Percentiles rank a stretch among this genome's conserved stretches.
These are phyloP conservation scores for Drosophila nigritarsus DNA, from an alignment of 2,888 invertebrate species.

Conservation along the genomic window DNA sequence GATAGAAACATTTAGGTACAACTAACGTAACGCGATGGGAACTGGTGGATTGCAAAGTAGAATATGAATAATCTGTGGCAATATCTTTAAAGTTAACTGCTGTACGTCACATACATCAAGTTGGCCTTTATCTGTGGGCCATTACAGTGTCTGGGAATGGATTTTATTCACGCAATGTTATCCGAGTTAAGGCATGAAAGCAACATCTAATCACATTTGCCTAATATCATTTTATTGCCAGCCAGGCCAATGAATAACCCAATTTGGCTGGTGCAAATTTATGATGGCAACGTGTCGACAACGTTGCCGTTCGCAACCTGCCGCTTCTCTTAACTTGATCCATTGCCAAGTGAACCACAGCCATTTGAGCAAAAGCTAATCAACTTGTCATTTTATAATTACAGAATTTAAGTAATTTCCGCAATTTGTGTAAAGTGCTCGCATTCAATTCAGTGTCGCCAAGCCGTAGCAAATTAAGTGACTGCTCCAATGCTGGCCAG, in stretches of 20 bases:
- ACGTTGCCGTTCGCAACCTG: constrained; percentile 24
- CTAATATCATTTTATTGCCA: constrained; percentile 68
- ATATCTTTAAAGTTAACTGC: constrained; percentile 11
- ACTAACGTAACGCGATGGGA: neutral
- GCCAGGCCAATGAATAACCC: constrained; percentile 47
- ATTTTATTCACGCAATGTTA: constrained; percentile 54
- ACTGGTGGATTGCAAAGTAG: neutral
- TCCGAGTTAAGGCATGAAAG: constrained; percentile 46
- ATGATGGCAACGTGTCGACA: constrained; percentile 70
- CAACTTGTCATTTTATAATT: constrained; percentile 70
- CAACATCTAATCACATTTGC: constrained; percentile 47
- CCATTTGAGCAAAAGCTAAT: constrained; percentile 56
- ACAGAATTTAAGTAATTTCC: constrained; percentile 69
- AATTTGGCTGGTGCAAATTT: constrained; percentile 67
- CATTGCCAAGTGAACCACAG: constrained; percentile 13
- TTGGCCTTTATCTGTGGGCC: constrained; percentile 51
- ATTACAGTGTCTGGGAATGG: constrained; percentile 54
- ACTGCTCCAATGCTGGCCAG: neutral
- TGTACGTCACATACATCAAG: constrained; percentile 33
- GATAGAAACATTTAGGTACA: neutral
- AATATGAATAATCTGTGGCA: neutral
- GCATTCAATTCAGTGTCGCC: constrained; percentile 25
- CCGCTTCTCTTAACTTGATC: neutral
- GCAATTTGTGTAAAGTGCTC: constrained; percentile 55
- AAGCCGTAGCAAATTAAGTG: constrained; percentile 11